Evolutionary conservation across 2,888 invertebrate genomes (phyloP), one percentile per base, ranked within the genome.

Genomic region (Pandemis cinnamomeana): DNA sequence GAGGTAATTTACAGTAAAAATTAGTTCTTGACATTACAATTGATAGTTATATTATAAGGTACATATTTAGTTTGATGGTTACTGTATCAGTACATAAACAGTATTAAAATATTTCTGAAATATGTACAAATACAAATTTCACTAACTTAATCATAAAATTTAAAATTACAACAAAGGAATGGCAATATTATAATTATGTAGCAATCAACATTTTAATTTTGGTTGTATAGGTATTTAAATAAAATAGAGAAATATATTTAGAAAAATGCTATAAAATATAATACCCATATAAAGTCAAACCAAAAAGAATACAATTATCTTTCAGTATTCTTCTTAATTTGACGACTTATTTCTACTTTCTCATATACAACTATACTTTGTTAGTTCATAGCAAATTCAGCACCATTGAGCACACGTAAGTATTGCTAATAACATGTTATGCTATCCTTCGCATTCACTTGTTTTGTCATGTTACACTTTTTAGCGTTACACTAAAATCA

Each of bases 301-400:
- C 87, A 87, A 89, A 87, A 89, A 88, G 86, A 86, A 83, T 83
- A 87, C 83, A 44, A 78, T 71, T 76, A 27, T 20, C 64, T 11
- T 71, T 74, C 71, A 64, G 81, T 82, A 81, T 84, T 86, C 86
- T 90, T 88, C 82, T 83, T 87, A 89, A 86, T 88, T 90, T 89
- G 88, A 85, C 84, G 48, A 13, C 48, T 44, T 27, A 46, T 55
- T 6, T 48, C 8, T 20, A 55, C 55, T 15, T 20, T 15, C 15
- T 20, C 20, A 7, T 13, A 67, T 46, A 55, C 51, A 44, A 46
- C 11, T 46, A 68, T 72, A 8, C 46, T 41, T 51, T 73, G 13
- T 58, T n/a, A 41, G 41, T 61, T 44, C 42, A 53, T 69, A 11
- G 15, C 58, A 55, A 46, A 53, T 44, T 46, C n/a, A 67, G 36